Evolutionary conservation across 2,888 invertebrate genomes (phyloP).

Genomic region (Seira musarum): DNA sequence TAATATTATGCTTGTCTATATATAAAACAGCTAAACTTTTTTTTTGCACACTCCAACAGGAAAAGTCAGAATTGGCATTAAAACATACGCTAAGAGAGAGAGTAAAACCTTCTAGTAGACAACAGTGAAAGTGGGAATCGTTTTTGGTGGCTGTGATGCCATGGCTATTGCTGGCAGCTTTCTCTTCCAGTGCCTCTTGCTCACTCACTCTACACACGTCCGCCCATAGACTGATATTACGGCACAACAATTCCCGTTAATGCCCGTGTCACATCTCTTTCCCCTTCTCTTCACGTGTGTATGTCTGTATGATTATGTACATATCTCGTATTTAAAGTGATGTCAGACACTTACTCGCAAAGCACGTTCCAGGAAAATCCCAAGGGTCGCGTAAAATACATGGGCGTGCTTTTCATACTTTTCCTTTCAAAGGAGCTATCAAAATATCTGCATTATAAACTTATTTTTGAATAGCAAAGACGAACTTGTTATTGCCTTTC

Average conservation of each 20-base stretch:
- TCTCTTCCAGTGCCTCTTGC: neutral
- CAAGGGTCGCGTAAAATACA: conserved; percentile 60
- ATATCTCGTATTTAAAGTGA: conserved; percentile 46
- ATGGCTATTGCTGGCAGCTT: conserved; percentile 10
- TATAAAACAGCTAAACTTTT: neutral
- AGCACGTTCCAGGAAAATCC: conserved; percentile 59
- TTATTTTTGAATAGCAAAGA: neutral
- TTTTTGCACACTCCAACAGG: neutral
- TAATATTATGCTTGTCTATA: neutral
- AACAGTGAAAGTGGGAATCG: neutral
- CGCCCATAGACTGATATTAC: neutral
- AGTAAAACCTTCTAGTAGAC: no score
- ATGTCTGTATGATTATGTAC: neutral
- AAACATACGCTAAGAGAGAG: neutral
- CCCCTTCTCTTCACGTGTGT: neutral
- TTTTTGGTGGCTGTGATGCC: neutral
- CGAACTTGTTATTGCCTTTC: neutral
- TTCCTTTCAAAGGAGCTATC: neutral
- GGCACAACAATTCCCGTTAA: conserved; percentile 44
- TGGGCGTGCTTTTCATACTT: conserved; percentile 57
- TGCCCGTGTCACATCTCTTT: conserved; percentile 43
- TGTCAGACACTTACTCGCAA: conserved; percentile 57
- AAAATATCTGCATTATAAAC: conserved; percentile 16
- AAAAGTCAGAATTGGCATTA: conserved; percentile 4
- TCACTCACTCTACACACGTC: conserved; percentile 1